Base-by-base conservation (phyloP, 2,113 vertebrate species). In the Perognathus longimembris region DNA sequence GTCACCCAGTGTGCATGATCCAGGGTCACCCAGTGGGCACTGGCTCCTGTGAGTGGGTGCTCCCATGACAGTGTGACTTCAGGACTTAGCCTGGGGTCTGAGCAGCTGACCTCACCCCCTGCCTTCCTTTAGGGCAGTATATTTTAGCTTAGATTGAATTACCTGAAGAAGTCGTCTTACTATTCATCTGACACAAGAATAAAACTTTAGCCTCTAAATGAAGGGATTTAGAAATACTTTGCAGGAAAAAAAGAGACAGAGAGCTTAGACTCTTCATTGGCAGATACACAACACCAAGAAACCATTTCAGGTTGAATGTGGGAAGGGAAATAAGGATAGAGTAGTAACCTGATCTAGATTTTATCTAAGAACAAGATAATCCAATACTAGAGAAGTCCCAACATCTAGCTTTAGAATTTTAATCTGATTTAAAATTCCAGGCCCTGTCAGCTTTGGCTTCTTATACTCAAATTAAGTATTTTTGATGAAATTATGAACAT, bases 201-300 rank as follows among this genome's bases (percentile, higher is more conserved):
- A 50, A 69, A 1, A 73, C 32, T 38, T 61, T 87, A 15, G 2
- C 14, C 6, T 38, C 24, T 91, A 66, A 87, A 40, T 50, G 50
- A 57, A 94, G 77, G 4, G 36, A 80, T 75, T 87, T n/a, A 79
- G 50, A 34, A 64, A 81, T 54, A 71, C 50, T 88, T 45, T 17
- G 21, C 34, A 34, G 38, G 28, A 57, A 63, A 50, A n/a, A 61
- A 59, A 61, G 24, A 24, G 59, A 22, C 59, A 61, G 59, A 66
- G 24, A 34, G 32, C 4, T 63, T 63, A 59, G 42, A 88, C 1
- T 84, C 24, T 63, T 1, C 14, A 14, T 7, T 67, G 40, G 20
- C 12, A 64, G 40, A 32, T 70, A 32, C 28, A 81, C 36, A 28
- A 5, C 24, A 18, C n/a, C 24, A 79, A 79, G 17, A 61, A 75